Percentiles rank a stretch among this genome's conserved stretches.
These are phyloP conservation scores for Gadus macrocephalus DNA, from an alignment of 2,113 vertebrate genomes.

Conservation along the genomic window DNA sequence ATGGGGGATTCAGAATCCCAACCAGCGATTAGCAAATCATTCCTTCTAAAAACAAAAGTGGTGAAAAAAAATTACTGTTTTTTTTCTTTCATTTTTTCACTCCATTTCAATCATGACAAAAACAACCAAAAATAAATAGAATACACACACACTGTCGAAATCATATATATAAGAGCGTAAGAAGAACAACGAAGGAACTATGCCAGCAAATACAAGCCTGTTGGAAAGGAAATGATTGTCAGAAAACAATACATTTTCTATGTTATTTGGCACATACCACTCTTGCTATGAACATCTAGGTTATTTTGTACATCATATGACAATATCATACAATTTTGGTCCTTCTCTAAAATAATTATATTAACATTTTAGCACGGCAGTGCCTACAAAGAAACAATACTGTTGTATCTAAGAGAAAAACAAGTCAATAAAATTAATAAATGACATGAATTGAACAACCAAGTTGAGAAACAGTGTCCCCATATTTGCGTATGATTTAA, in stretches of 20 bases:
- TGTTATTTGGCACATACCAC: conserved; percentile 87
- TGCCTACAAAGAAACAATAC: conserved; percentile 81
- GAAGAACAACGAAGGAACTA: conserved; percentile 45
- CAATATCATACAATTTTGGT: conserved; percentile 87
- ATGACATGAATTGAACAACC: conserved; percentile 71
- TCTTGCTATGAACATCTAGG: conserved; percentile 75
- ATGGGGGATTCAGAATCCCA: conserved; percentile 66
- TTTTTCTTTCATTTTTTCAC: conserved; percentile 51
- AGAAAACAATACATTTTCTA: conserved; percentile 66
- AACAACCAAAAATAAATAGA: conserved; percentile 76
- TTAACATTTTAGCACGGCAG: conserved; percentile 85
- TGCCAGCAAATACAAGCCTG: conserved; percentile 68
- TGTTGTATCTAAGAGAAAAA: conserved; percentile 84
- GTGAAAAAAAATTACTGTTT: conserved; percentile 51
- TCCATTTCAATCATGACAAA: conserved; percentile 56
- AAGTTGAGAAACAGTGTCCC: conserved; percentile 68
- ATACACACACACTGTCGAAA: conserved; percentile 71
- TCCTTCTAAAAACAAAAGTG: conserved; percentile 63
- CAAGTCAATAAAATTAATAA: conserved; percentile 79
- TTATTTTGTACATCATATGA: conserved; percentile 78
- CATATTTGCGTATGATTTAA: conserved; percentile 66
- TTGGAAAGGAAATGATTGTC: conserved; percentile 86
- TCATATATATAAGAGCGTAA: conserved; percentile 69
- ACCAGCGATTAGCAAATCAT: conserved; percentile 35
- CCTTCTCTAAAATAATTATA: conserved; percentile 91